Percentiles rank a stretch among this genome's conserved stretches.
Evolutionary conservation across 2,888 invertebrate genomes (phyloP).

Genomic region (Hirudinaria manillensis): DNA sequence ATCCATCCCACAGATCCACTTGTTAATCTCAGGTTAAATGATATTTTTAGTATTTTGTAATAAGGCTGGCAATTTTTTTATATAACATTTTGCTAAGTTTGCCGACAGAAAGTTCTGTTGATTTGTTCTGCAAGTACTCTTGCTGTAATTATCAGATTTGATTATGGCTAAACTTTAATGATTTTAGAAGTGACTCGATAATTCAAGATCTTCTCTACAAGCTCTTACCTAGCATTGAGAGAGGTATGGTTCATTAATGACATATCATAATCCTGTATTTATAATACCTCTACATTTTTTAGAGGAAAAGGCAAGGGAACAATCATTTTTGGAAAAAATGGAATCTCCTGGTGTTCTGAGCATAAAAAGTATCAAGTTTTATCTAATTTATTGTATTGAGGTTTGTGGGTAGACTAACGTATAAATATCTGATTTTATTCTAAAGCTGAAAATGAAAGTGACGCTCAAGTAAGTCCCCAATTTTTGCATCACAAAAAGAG

Average conservation of each 20-base stretch:
- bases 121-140: background rate
- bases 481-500: no score
- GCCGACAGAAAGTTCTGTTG: background rate
- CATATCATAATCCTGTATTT: background rate
- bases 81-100: background rate
- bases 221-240: constrained; percentile 87
- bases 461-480: no score
- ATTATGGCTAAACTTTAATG: constrained; percentile 20
- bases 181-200: constrained; percentile 79
- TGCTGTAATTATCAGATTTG: background rate
- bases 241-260: constrained; percentile 62
- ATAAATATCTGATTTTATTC: no score
- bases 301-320: constrained; percentile 83
- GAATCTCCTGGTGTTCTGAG: background rate
- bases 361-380: no score
- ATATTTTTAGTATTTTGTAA: background rate
- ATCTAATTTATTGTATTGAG: no score
- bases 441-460: no score
- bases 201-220: constrained; percentile 99
- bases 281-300: constrained; percentile 32
- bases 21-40: constrained; percentile 74
- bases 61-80: no score
- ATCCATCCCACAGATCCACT: constrained; percentile 97
- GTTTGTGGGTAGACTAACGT: no score
- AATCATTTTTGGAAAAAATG: constrained; percentile 67